A percentile compares a stretch with the other conserved stretches of the same genome.
phyloP scores from a whole-genome alignment of 1,140 invertebrate species.

The Drosophila aff. region DNA sequence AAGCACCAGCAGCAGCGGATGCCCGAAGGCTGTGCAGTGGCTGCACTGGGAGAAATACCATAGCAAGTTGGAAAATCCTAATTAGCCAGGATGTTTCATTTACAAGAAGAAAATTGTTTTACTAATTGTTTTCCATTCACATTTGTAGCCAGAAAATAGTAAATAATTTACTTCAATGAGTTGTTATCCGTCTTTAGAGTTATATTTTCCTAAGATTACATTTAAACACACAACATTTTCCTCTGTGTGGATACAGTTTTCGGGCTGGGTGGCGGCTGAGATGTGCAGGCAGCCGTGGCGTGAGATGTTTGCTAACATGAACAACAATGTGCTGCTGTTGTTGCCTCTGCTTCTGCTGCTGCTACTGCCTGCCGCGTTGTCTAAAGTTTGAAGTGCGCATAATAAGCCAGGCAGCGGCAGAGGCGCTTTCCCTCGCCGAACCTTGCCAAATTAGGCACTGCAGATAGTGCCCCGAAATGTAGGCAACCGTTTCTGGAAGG shows the following conservation, averaged over 20 bases:
- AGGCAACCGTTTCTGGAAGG: constrained; percentile 56
- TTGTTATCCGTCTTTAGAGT: too few species aligned
- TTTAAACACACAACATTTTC: not conserved
- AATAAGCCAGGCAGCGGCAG: constrained; percentile 67
- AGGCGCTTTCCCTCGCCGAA: constrained; percentile 12
- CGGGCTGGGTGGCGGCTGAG: constrained; percentile 13
- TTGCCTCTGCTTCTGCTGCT: constrained; percentile 8
- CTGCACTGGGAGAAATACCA: not conserved
- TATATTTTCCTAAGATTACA: not conserved
- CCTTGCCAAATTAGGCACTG: constrained; percentile 52
- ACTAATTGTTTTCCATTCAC: not conserved
- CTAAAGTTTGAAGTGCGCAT: constrained; percentile 83
- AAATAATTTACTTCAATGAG: not conserved
- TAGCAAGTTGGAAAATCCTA: not conserved
- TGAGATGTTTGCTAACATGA: constrained; percentile 74
- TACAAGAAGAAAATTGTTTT: not conserved
- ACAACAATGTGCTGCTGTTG: constrained; percentile 66
- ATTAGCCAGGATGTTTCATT: not conserved
- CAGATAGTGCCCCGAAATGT: constrained; percentile 50
- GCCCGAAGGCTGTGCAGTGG: constrained; percentile 19
- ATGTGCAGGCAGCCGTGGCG: constrained; percentile 35
- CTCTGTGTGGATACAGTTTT: constrained; percentile 11
- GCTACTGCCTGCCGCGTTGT: constrained; percentile 60
- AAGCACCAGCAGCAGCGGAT: constrained; percentile 37
- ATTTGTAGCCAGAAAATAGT: not conserved